A percentile compares a stretch with the other conserved stretches of the same genome.
These are phyloP conservation scores for Trididemnum nubilum DNA, from an alignment of 23 tunicate species.

Conservation along the genomic window DNA sequence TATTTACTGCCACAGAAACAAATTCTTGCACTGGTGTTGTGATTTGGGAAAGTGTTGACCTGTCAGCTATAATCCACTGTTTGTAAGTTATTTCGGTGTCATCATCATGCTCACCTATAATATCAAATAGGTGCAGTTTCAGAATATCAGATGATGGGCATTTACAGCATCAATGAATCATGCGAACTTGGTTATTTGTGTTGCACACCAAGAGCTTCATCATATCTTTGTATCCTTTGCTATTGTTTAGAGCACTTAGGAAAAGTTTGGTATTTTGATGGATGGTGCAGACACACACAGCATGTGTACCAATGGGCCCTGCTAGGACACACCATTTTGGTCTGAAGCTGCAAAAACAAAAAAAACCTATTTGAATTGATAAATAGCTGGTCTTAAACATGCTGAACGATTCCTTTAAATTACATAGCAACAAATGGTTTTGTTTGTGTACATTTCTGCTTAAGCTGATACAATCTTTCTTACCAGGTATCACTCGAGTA, in stretches of 20 bases:
- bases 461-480: slow-evolving; percentile 34
- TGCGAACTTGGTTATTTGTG: slow-evolving; percentile 33
- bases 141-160: slow-evolving; percentile 38
- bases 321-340: slow-evolving; percentile 49
- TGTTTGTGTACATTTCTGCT: slow-evolving; percentile 41
- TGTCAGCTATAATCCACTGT: slow-evolving; percentile 45
- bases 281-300: slow-evolving; percentile 53
- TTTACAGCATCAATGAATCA: slow-evolving; percentile 35
- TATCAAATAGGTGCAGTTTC: slow-evolving; percentile 4
- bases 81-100: slow-evolving; percentile 35
- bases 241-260: slow-evolving; percentile 19
- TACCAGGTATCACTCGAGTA: slow-evolving; percentile 40
- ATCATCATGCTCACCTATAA: slow-evolving; percentile 29
- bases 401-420: slow-evolving; percentile 22
- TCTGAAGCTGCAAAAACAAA: slow-evolving; percentile 36
- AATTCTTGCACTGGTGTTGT: slow-evolving; percentile 37
- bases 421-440: slow-evolving; percentile 38
- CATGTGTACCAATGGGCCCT: slow-evolving; percentile 35
- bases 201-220: slow-evolving; percentile 31
- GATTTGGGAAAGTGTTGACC: slow-evolving; percentile 22
- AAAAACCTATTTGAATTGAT: slow-evolving; percentile 26
- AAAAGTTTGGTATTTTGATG: slow-evolving; percentile 39
- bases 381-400: slow-evolving; percentile 37
- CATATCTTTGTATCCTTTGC: slow-evolving; percentile 32
- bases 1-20: slow-evolving; percentile 11